Conservation (phyloP, 2,797 vertebrate genomes). For the Harpagifer antarcticus region DNA sequence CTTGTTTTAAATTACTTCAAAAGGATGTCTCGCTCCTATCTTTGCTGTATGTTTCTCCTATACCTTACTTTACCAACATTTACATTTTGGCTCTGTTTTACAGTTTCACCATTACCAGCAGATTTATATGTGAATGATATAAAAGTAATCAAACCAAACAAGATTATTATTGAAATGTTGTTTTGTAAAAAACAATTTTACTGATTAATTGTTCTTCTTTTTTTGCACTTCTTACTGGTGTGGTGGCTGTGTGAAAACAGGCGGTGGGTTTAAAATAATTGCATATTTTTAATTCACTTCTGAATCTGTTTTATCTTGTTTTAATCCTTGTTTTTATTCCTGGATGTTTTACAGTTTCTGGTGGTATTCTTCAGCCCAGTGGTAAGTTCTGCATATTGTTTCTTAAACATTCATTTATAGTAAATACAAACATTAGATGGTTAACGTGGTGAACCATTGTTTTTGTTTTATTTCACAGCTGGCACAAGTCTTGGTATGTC, state of each 20-base stretch:
- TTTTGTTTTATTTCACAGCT: slow-evolving; percentile 60
- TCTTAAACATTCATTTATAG: not conserved
- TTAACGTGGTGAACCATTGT: not conserved
- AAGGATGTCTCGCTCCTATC: not conserved
- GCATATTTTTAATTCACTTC: not conserved
- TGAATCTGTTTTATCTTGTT: not conserved
- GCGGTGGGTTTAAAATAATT: slow-evolving; percentile 56
- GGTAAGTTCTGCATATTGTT: slow-evolving; percentile 53
- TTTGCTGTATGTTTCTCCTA: not conserved
- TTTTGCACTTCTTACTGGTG: not conserved
- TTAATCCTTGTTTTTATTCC: slow-evolving; percentile 5
- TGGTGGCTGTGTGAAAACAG: slow-evolving; percentile 45
- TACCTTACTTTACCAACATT: not conserved
- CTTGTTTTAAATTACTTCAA: slow-evolving; percentile 17
- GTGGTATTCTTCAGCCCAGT: slow-evolving; percentile 75
- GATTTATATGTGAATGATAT: not conserved
- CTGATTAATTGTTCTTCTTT: slow-evolving; percentile 20
- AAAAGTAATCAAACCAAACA: not conserved
- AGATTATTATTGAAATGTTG: not conserved
- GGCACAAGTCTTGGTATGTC: slow-evolving; percentile 72
- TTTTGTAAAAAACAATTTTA: not conserved
- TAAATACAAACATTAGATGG: not conserved
- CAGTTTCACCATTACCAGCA: slow-evolving; percentile 5
- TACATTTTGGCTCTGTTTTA: not conserved
- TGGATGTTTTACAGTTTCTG: slow-evolving; percentile 64